phyloP scores from a whole-genome alignment of 2,113 vertebrate genomes.

The Trogon melanurus region DNA sequence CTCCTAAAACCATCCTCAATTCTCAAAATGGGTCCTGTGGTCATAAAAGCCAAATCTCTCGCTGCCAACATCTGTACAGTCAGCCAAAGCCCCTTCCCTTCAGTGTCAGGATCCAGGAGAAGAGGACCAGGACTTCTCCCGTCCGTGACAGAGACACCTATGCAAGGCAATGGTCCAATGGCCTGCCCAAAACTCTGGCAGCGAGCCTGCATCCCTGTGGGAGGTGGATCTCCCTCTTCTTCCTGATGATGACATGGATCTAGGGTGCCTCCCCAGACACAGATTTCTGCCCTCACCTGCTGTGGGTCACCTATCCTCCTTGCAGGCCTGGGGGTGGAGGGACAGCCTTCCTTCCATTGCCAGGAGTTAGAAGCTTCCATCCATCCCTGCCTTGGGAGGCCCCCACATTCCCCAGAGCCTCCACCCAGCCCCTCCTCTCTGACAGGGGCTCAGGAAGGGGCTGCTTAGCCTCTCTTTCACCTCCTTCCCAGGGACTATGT shows the following conservation, averaged over 20 bases:
- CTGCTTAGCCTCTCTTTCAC: not conserved
- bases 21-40: not conserved
- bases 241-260: not conserved
- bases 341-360: not conserved
- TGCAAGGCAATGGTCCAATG: too few relatives aligned
- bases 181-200: not conserved
- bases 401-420: accelerated
- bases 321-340: not conserved
- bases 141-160: not conserved
- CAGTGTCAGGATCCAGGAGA: not conserved
- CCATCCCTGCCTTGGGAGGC: too few relatives aligned
- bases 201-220: accelerated
- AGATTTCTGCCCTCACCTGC: not conserved
- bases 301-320: accelerated
- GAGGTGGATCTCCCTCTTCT: not conserved
- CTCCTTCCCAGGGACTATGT: not conserved
- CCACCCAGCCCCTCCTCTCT: not conserved
- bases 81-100: not conserved
- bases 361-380: not conserved
- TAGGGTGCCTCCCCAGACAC: accelerated
- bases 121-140: not conserved
- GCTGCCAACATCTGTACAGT: not conserved
- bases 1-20: not conserved
- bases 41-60: not conserved
- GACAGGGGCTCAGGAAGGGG: accelerated